Evolutionary conservation across 2,888 invertebrate genomes (phyloP).

Genomic region (Tachystola acroxantha): DNA sequence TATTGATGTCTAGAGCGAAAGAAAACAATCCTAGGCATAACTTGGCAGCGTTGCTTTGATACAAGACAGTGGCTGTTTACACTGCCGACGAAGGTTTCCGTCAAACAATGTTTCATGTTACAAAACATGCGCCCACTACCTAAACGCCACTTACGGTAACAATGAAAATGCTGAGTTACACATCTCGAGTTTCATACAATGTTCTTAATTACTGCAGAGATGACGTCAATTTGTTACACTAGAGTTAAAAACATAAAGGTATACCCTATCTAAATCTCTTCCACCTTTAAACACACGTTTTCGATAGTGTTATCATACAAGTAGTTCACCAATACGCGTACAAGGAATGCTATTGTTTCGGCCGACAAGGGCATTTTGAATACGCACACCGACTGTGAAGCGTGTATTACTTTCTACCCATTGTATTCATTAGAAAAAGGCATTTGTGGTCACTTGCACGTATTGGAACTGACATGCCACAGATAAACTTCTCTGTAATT

Average conservation of each 20-base stretch:
- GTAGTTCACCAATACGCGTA: constrained; percentile 24
- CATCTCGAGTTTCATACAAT: neutral
- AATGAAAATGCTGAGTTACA: constrained; percentile 12
- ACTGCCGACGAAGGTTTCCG: constrained; percentile 43
- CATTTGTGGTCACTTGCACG: constrained; percentile 35
- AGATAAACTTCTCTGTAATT: constrained; percentile 28
- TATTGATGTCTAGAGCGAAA: too few relatives aligned
- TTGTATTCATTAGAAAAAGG: constrained; percentile 44
- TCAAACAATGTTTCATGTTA: constrained; percentile 51
- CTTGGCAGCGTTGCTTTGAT: constrained; percentile 30
- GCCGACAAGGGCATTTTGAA: constrained; percentile 29
- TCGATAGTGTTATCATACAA: constrained; percentile 24
- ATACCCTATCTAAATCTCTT: constrained; percentile 12
- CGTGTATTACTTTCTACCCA: constrained; percentile 48
- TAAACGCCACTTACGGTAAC: constrained; percentile 17
- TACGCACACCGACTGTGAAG: constrained; percentile 17
- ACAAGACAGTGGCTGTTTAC: constrained; percentile 41
- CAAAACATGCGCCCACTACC: constrained; percentile 38
- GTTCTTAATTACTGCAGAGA: neutral
- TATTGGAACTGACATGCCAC: constrained; percentile 33
- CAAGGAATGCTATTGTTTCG: constrained; percentile 57
- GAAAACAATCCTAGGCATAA: too few relatives aligned
- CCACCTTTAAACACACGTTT: constrained; percentile 12
- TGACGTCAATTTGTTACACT: neutral
- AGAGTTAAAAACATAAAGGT: neutral